phyloP scores from a whole-genome alignment of 1,140 invertebrate genomes.

The Nebria ingens region DNA sequence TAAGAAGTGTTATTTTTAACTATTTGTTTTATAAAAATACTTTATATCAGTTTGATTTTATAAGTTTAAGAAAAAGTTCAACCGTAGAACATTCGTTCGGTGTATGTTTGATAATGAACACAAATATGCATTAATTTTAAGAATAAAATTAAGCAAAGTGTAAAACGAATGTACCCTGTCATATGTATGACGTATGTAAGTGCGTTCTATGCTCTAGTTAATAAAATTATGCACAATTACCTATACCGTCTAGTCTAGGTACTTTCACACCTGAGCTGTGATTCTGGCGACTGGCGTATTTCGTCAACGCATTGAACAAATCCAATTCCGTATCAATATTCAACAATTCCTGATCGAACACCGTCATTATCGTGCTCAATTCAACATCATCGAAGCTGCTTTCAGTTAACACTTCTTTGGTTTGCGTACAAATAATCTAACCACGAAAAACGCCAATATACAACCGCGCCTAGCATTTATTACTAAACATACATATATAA shows the following conservation, averaged over 20 bases:
- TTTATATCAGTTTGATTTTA: no score
- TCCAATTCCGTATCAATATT: constrained; percentile 64
- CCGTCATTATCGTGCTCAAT: constrained; percentile 55
- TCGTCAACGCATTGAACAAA: constrained; percentile 57
- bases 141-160: no score
- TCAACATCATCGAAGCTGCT: constrained; percentile 66
- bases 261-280: constrained; percentile 32
- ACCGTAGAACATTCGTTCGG: no score
- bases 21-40: no score
- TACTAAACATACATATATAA: neutral
- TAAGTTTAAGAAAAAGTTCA: no score
- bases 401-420: constrained; percentile 60
- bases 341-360: constrained; percentile 61
- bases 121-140: no score
- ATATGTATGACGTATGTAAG: no score
- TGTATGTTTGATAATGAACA: no score
- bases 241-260: constrained; percentile 33
- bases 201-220: constrained; percentile 18
- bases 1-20: no score
- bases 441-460: constrained; percentile 26
- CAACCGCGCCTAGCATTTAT: neutral
- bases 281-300: constrained; percentile 47
- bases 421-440: constrained; percentile 64
- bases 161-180: no score
- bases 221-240: constrained; percentile 29